Percentiles rank a stretch among this genome's conserved stretches.
These are phyloP conservation scores for Armadillidium nasatum DNA, from an alignment of 1,140 invertebrate genomes.

Conservation along the genomic window DNA sequence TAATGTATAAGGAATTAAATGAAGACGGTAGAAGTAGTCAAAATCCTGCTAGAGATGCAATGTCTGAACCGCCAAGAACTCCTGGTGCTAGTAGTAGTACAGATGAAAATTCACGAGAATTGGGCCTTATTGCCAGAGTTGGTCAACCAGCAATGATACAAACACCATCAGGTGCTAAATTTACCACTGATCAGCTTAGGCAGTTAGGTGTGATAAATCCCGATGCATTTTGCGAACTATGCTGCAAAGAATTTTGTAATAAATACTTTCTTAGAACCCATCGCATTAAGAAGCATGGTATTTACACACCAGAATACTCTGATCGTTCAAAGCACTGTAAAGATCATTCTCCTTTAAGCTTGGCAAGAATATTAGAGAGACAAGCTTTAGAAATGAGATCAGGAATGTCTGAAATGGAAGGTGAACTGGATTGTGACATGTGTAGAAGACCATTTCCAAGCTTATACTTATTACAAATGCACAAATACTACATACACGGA, in stretches of 20 bases:
- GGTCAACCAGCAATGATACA: constrained; percentile 43
- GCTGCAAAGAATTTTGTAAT: constrained; percentile 91
- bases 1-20: neutral
- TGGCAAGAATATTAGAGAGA: constrained; percentile 38
- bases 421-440: constrained; percentile 54
- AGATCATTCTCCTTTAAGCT: constrained; percentile 31
- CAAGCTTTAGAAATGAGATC: constrained; percentile 32
- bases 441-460: constrained; percentile 58
- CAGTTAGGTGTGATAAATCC: constrained; percentile 75
- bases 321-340: constrained; percentile 39
- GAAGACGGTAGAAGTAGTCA: constrained; percentile 14
- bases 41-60: constrained; percentile 13
- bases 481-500: constrained; percentile 53
- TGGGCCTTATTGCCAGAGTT: constrained; percentile 41
- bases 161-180: constrained; percentile 46
- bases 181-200: constrained; percentile 64
- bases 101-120: constrained; percentile 42
- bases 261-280: constrained; percentile 90
- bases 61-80: constrained; percentile 28
- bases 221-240: constrained; percentile 88
- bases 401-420: constrained; percentile 31
- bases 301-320: constrained; percentile 48
- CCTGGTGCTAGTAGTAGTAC: constrained; percentile 38
- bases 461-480: constrained; percentile 54
- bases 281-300: constrained; percentile 65